These are phyloP conservation scores for Tetheella fluctuosa DNA, from an alignment of 2,888 invertebrate genomes.

Conservation along the genomic window DNA sequence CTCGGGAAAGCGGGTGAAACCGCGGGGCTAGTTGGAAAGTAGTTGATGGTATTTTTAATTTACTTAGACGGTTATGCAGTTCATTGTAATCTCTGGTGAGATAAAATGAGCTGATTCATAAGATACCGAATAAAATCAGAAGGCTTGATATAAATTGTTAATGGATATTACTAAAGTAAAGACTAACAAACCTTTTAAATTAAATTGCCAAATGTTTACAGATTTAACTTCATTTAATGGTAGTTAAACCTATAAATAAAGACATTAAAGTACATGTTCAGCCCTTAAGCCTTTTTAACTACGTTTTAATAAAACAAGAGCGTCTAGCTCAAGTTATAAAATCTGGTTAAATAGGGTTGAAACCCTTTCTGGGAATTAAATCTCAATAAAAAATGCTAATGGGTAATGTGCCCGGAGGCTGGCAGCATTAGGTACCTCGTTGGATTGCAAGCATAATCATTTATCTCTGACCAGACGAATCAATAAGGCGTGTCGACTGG, in stretches of 20 bases:
- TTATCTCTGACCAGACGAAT: too few species aligned
- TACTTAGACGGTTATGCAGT: too few species aligned
- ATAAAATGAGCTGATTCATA: too few species aligned
- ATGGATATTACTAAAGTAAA: not conserved
- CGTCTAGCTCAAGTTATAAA: constrained; percentile 27
- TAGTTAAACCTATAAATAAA: not conserved
- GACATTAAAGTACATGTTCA: not conserved
- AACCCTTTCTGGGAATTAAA: not conserved
- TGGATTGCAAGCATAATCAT: too few species aligned
- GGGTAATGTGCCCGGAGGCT: too few species aligned
- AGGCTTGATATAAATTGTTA: not conserved
- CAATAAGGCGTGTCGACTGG: too few species aligned
- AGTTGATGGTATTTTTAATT: too few species aligned
- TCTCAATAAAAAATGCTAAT: too few species aligned
- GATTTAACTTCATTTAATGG: not conserved
- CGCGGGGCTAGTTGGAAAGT: too few species aligned
- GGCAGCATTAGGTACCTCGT: too few species aligned
- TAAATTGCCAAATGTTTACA: not conserved
- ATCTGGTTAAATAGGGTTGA: not conserved
- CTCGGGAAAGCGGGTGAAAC: too few species aligned
- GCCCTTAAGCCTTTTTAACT: constrained; percentile 34
- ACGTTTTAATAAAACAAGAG: constrained; percentile 32
- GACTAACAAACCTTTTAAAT: not conserved
- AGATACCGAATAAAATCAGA: not conserved
- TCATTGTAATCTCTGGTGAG: too few species aligned